Evolutionary conservation across 2,888 invertebrate genomes (phyloP), one percentile per base, ranked within the genome.

Genomic region (Cryptocheilus praepositus): DNA sequence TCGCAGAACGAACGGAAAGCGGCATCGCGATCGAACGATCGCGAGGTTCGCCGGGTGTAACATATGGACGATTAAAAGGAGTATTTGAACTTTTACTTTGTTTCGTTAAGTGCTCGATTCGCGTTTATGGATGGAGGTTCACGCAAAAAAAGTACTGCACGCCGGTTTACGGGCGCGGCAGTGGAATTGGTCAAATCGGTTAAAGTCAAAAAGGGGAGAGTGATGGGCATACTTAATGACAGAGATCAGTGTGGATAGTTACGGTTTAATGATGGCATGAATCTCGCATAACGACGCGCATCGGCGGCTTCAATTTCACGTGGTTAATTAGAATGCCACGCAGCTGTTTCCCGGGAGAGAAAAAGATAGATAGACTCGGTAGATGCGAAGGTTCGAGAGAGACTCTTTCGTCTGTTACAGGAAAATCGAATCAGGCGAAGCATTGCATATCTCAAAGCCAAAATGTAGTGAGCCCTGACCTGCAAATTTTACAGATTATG

Each of bases 261-360:
- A 44, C 21, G 28, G 57, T 58, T 53, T 66, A 66, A 61, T 61
- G 69, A 66, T 65, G 57, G 52, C 18, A 51, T 49, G 57, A 56
- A 64, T 64, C 58, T 64, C 52, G 16, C 36, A 54, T 56, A 68
- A 65, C 56, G 46, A 57, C 43, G 18, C 43, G 25, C 18, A 44
- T 25, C 45, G 45, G 59, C 56, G 61, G 57, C 45, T 58, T 73
- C 73, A 61, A 70, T 73, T 66, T 63, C 36, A 56, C 18, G 57
- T 43, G 58, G 63, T 73, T 70, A 73, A 73, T 73, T 70, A 72
- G 66, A 52, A 52, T 54, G 65, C 62, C 57, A 57, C 54, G 55
- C 44, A 61, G 61, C 21, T 55, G 53, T 54, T 64, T 46, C 69
- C 57, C 58, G 46, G 13, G 7, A 53, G 21, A n/a, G 53, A 4